A percentile compares a stretch with the other conserved stretches of the same genome.
These are phyloP conservation scores for Momotus momota DNA, from an alignment of 2,797 vertebrate genomes.

Conservation along the genomic window DNA sequence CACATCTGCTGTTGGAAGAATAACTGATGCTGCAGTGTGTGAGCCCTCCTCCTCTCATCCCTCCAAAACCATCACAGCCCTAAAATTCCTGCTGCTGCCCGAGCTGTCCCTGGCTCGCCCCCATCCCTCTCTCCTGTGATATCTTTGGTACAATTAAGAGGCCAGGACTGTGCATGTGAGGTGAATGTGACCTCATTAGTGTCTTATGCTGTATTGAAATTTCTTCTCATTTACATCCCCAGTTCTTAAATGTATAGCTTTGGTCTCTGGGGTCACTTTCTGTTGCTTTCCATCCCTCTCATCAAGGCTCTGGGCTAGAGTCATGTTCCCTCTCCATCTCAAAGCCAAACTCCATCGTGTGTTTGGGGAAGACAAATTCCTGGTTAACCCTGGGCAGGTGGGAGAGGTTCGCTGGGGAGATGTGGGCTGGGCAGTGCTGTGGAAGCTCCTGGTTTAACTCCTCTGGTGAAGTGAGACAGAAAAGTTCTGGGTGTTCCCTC, in stretches of 20 bases:
- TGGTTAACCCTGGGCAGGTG: neutral
- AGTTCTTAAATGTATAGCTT: conserved; percentile 3
- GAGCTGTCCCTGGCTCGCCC: neutral
- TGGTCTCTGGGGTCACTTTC: neutral
- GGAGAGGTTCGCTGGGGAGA: neutral
- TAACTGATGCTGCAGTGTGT: neutral
- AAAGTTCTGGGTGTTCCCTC: neutral
- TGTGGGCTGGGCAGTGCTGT: neutral
- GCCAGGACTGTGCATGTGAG: conserved; percentile 19
- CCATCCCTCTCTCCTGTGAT: conserved; percentile 1
- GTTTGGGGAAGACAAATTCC: neutral
- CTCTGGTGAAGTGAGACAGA: neutral
- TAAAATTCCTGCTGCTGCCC: neutral
- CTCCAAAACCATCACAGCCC: neutral
- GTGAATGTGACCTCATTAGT: conserved; percentile 65
- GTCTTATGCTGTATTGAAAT: conserved; percentile 22
- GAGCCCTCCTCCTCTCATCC: neutral
- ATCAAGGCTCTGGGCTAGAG: neutral
- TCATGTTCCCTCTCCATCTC: neutral
- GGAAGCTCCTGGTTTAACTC: neutral
- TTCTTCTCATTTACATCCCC: conserved; percentile 55
- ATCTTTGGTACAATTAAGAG: conserved; percentile 56
- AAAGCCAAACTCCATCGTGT: neutral
- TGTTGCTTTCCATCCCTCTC: neutral
- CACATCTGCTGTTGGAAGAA: neutral